Evolutionary conservation across 2,113 vertebrate genomes (phyloP).

Genomic region (Oreochromis spilurus): DNA sequence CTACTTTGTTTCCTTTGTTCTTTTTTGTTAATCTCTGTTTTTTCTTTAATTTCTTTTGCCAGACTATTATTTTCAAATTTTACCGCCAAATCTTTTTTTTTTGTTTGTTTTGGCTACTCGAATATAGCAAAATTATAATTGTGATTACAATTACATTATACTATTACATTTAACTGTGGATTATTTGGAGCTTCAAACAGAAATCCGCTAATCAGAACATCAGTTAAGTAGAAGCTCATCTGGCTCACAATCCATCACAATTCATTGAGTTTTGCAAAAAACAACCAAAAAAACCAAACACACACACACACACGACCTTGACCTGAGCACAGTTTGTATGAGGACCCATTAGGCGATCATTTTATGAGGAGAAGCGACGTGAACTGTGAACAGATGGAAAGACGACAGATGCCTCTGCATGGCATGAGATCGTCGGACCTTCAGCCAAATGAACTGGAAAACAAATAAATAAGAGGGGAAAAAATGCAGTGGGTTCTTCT

Average conservation of each 20-base stretch:
- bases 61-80: not conserved
- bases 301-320: not conserved
- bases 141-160: not conserved
- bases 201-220: not conserved
- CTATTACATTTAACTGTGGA: not conserved
- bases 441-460: not conserved
- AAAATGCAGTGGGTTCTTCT: not conserved
- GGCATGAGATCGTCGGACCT: not conserved
- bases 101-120: rapidly evolving
- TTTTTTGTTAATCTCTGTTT: not conserved
- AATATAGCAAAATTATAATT: not conserved
- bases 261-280: not conserved
- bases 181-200: not conserved
- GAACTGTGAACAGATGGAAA: not conserved
- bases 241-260: not conserved
- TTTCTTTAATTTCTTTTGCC: not conserved
- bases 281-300: not conserved
- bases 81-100: not conserved
- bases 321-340: not conserved
- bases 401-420: not conserved
- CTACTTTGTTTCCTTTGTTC: not conserved
- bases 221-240: not conserved
- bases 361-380: not conserved
- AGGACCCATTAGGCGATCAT: not conserved
- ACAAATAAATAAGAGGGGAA: rapidly evolving